phyloP scores from a whole-genome alignment of 23 tunicate species.

The Halocynthia aurantium region DNA sequence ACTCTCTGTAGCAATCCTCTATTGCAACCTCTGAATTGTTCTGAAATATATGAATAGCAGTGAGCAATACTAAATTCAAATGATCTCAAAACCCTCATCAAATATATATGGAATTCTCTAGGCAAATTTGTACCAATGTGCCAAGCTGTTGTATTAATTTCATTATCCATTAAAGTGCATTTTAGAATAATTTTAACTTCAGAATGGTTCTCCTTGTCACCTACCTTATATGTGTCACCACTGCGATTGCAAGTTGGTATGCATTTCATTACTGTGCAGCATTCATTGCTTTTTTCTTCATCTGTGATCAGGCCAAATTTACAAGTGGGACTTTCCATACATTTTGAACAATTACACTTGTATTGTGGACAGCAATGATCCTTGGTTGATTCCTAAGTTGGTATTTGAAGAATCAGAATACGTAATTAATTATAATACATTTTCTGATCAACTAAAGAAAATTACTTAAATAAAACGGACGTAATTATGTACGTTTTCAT shows the following conservation, averaged over 20 bases:
- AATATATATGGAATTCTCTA: too few species aligned
- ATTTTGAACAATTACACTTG: neutral
- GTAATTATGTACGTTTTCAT: too few species aligned
- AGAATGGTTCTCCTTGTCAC: neutral
- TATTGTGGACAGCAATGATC: neutral
- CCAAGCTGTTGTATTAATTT: too few species aligned
- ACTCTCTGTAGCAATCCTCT: neutral
- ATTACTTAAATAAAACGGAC: too few species aligned
- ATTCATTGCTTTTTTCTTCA: neutral
- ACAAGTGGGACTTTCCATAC: slow-evolving; percentile 2
- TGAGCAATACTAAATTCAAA: neutral
- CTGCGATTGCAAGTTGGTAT: slow-evolving; percentile 4
- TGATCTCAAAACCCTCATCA: too few species aligned
- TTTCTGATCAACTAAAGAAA: too few species aligned
- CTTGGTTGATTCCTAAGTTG: neutral
- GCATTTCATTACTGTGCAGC: slow-evolving; percentile 16
- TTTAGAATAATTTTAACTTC: neutral
- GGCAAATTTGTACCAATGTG: too few species aligned
- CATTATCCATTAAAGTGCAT: too few species aligned
- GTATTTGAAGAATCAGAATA: too few species aligned
- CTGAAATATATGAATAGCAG: neutral
- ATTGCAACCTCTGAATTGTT: neutral
- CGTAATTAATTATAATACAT: too few species aligned
- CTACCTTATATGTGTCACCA: neutral
- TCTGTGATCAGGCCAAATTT: neutral